Conservation (phyloP, 2,888 invertebrate species). For the Germaria angustata region DNA sequence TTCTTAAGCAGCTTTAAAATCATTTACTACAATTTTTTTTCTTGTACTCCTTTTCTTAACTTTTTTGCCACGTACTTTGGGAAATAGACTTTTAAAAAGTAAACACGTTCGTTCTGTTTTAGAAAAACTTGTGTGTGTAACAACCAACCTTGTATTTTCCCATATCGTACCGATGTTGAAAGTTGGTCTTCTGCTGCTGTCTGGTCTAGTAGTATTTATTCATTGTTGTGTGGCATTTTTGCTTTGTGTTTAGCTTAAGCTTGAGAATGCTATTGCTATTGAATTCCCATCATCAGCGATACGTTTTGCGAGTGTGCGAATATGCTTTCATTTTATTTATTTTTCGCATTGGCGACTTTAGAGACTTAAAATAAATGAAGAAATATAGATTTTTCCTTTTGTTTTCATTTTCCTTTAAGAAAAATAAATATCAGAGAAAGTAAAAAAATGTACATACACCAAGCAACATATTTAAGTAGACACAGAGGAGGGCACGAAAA, state of each 20-base stretch:
- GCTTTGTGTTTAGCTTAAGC: background rate
- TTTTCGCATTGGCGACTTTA: constrained; percentile 53
- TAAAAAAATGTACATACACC: background rate
- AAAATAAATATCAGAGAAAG: background rate
- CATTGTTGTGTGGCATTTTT: constrained; percentile 4
- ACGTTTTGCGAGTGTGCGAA: background rate
- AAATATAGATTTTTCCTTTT: constrained; percentile 35
- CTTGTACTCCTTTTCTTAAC: background rate
- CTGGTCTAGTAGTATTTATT: background rate
- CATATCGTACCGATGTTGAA: background rate
- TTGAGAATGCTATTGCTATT: background rate
- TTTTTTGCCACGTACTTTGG: constrained; percentile 26
- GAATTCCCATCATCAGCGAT: constrained; percentile 19
- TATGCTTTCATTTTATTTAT: background rate
- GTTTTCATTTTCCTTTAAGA: background rate
- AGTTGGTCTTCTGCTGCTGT: constrained; percentile 1
- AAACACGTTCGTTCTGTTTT: constrained; percentile 42
- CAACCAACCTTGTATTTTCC: background rate
- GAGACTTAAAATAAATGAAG: constrained; percentile 56
- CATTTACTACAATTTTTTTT: constrained; percentile 40
- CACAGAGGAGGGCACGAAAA: background rate
- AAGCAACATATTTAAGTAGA: background rate
- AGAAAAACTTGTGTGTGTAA: constrained; percentile 13
- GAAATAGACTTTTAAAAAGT: constrained; percentile 59
- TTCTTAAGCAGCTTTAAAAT: constrained; percentile 56